A percentile compares a stretch with the other conserved stretches of the same genome.
These are phyloP conservation scores for Cylas formicarius DNA, from an alignment of 1,140 invertebrate genomes.

Conservation along the genomic window DNA sequence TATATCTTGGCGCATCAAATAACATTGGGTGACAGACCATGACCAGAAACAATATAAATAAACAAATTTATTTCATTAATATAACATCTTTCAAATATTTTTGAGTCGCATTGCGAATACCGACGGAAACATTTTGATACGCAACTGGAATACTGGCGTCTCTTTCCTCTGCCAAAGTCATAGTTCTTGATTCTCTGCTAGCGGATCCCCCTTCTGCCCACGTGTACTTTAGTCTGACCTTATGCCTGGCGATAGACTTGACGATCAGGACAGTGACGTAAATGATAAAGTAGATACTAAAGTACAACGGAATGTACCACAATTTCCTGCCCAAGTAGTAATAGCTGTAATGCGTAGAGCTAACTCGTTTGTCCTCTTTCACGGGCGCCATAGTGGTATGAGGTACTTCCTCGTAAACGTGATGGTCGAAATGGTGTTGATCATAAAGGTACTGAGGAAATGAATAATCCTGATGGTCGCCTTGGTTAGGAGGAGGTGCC, in stretches of 20 bases:
- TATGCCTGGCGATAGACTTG: constrained; percentile 70
- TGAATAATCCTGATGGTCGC: constrained; percentile 11
- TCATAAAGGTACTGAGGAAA: constrained; percentile 25
- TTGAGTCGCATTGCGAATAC: constrained; percentile 26
- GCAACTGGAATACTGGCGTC: constrained; percentile 20
- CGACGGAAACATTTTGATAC: constrained; percentile 27
- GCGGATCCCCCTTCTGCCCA: constrained; percentile 24
- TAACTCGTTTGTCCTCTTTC: constrained; percentile 52
- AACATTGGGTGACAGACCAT: no score
- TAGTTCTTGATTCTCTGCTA: constrained; percentile 21
- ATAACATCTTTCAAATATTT: constrained; percentile 32
- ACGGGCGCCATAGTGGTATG: constrained; percentile 42
- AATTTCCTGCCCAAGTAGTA: constrained; percentile 74
- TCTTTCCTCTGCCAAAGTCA: constrained; percentile 17
- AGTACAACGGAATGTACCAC: constrained; percentile 76
- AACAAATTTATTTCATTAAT: neutral
- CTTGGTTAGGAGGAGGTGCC: constrained; percentile 16
- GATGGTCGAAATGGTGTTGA: constrained; percentile 36
- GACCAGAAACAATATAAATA: neutral
- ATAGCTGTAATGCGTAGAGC: constrained; percentile 67
- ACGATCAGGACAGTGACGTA: constrained; percentile 71
- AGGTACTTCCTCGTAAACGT: constrained; percentile 43
- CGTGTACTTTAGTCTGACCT: constrained; percentile 46
- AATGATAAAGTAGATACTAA: constrained; percentile 75
- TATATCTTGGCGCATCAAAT: no score